Base-by-base conservation (phyloP, 2,888 invertebrate genomes). In the Rotaria socialis region DNA sequence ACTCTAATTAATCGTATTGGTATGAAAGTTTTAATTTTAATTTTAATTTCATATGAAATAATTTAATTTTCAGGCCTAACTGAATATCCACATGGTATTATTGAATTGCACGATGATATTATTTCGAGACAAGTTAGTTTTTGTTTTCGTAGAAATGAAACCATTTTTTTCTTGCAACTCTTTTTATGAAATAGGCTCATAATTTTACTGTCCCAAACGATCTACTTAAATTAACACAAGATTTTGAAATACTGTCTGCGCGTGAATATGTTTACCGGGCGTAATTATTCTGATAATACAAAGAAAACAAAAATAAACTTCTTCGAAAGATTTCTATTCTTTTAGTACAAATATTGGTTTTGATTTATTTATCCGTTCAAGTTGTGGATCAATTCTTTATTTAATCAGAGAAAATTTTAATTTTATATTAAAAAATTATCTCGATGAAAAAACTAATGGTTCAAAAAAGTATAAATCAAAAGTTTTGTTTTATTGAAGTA, bases 61-160 rank as follows among this genome's bases (percentile, higher is more conserved):
- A 19, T 16, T 19, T 67, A 0, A 67, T 27, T 19, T 14, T 7
- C 0, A 80, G 43, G 75, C 24, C 2, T 47, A 0, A 47, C 4
- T 11, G 19, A 35, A 5, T 80, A 7, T 11, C 3, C 19, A 43
- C 43, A 75, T 47, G 80, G 80, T 16, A 80, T 80, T n/a, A 14
- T 80, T n/a, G 80, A 80, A 47, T 80, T 80, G 14, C 8, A 47
- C 35, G 80, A 80, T 43, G 80, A 80, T 47, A 80, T 80, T 80
- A 11, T 43, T 80, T 80, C 80, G 2, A 47, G 80, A 80, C 43
- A n/a, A 47, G 80, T 80, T 4, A 80, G 80, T 47, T 10, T 19
- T 22, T 19, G 11, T 27, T 19, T 16, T 19, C 35, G 5, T 19
- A 5, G 3, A 67, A 35, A 35, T 80, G 7, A n/a, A n/a, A 47